A percentile compares a stretch with the other conserved stretches of the same genome.
These are phyloP conservation scores for Aldabrachelys gigantea DNA, from an alignment of 2,113 vertebrate genomes.

Conservation along the genomic window DNA sequence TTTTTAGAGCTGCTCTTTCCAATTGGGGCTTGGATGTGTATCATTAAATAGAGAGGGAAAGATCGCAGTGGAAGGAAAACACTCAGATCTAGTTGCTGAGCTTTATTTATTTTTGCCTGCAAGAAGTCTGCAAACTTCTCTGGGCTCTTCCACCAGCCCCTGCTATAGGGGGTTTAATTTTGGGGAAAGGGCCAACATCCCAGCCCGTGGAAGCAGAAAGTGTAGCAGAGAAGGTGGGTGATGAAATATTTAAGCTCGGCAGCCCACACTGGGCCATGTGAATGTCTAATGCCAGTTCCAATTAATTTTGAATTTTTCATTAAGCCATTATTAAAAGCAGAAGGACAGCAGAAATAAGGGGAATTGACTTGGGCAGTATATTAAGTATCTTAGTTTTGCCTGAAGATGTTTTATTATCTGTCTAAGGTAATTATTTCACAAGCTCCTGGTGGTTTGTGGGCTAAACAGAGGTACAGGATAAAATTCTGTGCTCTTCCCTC, in stretches of 20 bases:
- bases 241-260: constrained; percentile 59
- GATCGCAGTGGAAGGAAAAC: constrained; percentile 6
- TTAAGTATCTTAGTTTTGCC: constrained; percentile 69
- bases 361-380: constrained; percentile 60
- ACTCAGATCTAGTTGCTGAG: neutral
- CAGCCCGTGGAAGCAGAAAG: constrained; percentile 17
- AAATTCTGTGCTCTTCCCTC: constrained; percentile 31
- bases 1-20: constrained; percentile 70
- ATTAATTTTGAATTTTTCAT: constrained; percentile 77
- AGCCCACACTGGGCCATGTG: constrained; percentile 28
- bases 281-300: constrained; percentile 66
- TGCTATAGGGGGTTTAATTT: neutral
- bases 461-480: constrained; percentile 36
- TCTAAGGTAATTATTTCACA: constrained; percentile 61
- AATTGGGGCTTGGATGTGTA: constrained; percentile 24
- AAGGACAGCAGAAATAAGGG: constrained; percentile 62
- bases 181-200: neutral
- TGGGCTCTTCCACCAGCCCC: neutral
- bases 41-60: neutral
- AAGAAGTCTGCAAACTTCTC: neutral
- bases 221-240: neutral
- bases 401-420: constrained; percentile 61
- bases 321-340: constrained; percentile 73
- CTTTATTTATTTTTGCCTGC: neutral
- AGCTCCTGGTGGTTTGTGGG: neutral